Base-by-base conservation (phyloP, 2,888 invertebrate species). In the Xylota sylvarum region DNA sequence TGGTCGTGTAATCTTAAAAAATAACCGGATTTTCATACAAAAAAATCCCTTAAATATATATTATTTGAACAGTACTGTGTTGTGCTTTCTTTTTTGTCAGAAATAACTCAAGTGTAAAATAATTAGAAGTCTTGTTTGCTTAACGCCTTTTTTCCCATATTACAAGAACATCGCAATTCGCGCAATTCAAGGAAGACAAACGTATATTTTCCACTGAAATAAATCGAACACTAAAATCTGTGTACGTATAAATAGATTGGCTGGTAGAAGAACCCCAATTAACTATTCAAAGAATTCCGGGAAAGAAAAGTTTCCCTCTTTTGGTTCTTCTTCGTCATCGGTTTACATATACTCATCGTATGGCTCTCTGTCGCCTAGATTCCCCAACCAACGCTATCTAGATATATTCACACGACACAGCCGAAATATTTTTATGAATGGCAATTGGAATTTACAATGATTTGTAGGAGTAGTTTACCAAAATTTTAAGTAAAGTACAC, bases 361-460 rank as follows among this genome's bases (percentile, higher is more conserved):
- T n/a, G n/a, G n/a, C n/a, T n/a, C n/a, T n/a, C n/a, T 3, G 23
- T 23, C 23, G 3, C 3, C 23, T 23, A 3, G 23, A 23, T 3
- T 23, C 23, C 23, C 23, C 48, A 14, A 14, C 52, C 17, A 52
- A 50, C n/a, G 50, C 40, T 77, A 78, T 78, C 67, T 62, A 4
- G 50, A 73, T 80, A 4, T 58, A 73, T 80, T 85, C 80, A 76
- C 85, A 85, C 80, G 80, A 76, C 55, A 72, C 55, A 78, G 48
- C 69, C 14, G 35, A 40, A 52, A 50, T 56, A 60, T 70, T 80
- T 82, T 85, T 85, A 85, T 86, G 85, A 86, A 86, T 86, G 85
- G 72, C 72, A 62, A 72, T 81, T 27, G 80, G 81, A 81, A 73
- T 77, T 77, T 77, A 77, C 81, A 86, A 69, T 72, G 72, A 77